phyloP scores from a whole-genome alignment of 2,113 vertebrate species.

The Odobenus rosmarus region DNA sequence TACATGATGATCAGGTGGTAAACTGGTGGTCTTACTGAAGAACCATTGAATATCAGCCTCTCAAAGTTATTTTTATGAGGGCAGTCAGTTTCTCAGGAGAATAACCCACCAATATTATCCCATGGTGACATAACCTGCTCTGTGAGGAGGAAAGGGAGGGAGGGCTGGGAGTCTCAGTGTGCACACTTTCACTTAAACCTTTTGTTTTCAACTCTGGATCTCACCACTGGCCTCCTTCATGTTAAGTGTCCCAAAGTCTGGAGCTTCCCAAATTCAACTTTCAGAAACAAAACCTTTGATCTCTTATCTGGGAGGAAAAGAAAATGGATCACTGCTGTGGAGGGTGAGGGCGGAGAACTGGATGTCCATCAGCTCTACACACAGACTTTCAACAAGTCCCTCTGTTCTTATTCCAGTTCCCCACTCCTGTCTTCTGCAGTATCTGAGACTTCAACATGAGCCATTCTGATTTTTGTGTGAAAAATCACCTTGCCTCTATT shows the following conservation, averaged over 20 bases:
- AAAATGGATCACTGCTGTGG: neutral
- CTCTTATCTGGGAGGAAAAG: neutral
- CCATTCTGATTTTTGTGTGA: neutral
- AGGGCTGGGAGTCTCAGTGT: neutral
- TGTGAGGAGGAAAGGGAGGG: neutral
- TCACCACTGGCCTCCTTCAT: neutral
- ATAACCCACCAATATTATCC: neutral
- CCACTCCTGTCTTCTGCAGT: neutral
- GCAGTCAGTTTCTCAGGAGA: neutral
- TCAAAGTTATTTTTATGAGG: neutral
- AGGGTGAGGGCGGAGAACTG: neutral
- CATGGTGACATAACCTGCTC: neutral
- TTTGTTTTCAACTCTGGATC: neutral
- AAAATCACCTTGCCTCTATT: neutral
- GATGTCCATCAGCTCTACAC: neutral
- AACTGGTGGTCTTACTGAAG: neutral
- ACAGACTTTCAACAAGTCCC: neutral
- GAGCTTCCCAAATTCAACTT: neutral
- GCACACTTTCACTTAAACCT: neutral
- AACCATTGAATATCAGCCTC: neutral
- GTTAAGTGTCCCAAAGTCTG: neutral
- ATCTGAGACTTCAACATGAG: neutral
- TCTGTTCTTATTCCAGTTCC: neutral
- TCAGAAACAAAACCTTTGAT: neutral
- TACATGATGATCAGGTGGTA: neutral